phyloP scores from a whole-genome alignment of 2,888 invertebrate species.

The Watsonalla binaria region DNA sequence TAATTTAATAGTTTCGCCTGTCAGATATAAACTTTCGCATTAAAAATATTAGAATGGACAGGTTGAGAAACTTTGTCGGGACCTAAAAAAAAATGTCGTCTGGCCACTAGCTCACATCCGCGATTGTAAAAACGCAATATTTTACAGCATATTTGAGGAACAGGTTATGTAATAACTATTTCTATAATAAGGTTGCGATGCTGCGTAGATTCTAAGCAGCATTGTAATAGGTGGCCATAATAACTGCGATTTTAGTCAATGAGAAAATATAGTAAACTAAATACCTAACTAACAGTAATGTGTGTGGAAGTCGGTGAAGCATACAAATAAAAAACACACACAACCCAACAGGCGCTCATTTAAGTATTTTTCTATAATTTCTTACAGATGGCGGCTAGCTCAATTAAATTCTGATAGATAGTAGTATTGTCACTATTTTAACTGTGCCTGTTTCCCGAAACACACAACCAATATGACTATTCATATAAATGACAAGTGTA shows the following conservation, averaged over 20 bases:
- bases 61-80: not conserved
- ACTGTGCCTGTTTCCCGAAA: too few species aligned
- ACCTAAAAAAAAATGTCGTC: slow-evolving; percentile 34
- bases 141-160: slow-evolving; percentile 30
- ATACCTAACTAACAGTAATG: not conserved
- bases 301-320: too few species aligned
- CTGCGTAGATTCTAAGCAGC: not conserved
- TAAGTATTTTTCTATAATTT: too few species aligned
- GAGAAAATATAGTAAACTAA: not conserved
- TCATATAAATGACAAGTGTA: too few species aligned
- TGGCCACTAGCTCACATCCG: slow-evolving; percentile 30
- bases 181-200: not conserved
- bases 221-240: not conserved
- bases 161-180: slow-evolving; percentile 14
- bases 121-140: slow-evolving; percentile 26
- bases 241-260: not conserved
- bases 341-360: too few species aligned
- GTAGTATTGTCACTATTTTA: too few species aligned
- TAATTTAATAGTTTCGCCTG: too few species aligned
- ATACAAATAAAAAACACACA: too few species aligned
- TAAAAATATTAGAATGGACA: not conserved
- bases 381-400: too few species aligned
- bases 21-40: too few species aligned
- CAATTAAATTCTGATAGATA: too few species aligned
- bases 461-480: too few species aligned